Evolutionary conservation across 2,888 invertebrate genomes (phyloP), one percentile per base, ranked within the genome.

Genomic region (Drosophila crucigera): DNA sequence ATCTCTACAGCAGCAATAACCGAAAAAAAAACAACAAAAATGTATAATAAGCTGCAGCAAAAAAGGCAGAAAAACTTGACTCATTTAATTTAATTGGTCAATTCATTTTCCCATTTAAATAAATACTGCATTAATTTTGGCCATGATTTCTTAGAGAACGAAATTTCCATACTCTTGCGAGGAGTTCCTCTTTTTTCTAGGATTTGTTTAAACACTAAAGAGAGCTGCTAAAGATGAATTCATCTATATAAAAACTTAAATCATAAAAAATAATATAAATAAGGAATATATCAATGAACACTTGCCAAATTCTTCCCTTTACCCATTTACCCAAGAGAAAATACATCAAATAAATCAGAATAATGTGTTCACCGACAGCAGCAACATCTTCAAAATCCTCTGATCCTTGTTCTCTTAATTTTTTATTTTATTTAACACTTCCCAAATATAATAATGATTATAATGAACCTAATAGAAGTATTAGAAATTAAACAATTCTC

Each of bases 51-150:
- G 25, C 14, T 25, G 47, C 47, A 4, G 16, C 16, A 43, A 65
- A 62, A 52, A 55, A 58, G n/a, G 47, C 52, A 55, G 65, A 58
- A 74, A 86, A 90, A 75, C 87, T 83, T 91, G 78, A 60, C 84
- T 90, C 89, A 91, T 89, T 89, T 89, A 90, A 86, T 89, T 90
- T 86, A 91, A 86, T 80, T 76, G 79, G 76, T 80, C 81, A 82
- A 76, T 78, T 83, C 73, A 78, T 87, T 89, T 89, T 81, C 79
- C 76, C 78, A 88, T 88, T 88, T 86, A 88, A 89, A 83, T 83
- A 87, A 91, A 90, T 84, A 79, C 78, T 77, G 81, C 78, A 73
- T 71, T 43, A 64, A 66, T 61, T 11, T 16, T 16, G 4, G 19
- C 30, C 49, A 22, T 25, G 1, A 1, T 7, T 31, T 41, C 14